A percentile compares a stretch with the other conserved stretches of the same genome.
Evolutionary conservation across 2,888 invertebrate species (phyloP).

Genomic region (Acronicta alni): DNA sequence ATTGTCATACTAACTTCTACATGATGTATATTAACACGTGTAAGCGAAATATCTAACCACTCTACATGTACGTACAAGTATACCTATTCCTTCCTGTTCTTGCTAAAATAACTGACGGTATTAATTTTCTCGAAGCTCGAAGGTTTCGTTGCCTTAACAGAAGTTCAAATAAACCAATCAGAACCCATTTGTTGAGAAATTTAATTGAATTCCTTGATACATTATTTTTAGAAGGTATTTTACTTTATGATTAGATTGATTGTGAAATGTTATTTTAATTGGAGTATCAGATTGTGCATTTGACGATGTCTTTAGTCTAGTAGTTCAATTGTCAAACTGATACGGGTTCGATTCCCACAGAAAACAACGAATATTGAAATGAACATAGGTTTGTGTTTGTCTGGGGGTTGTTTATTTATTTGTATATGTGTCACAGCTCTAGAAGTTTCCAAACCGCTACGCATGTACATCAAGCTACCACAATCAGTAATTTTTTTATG

Average conservation of each 20-base stretch:
- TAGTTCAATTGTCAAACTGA: no score
- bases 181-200: constrained; percentile 38
- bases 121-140: constrained; percentile 47
- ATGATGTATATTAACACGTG: background rate
- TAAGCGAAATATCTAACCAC: constrained; percentile 2
- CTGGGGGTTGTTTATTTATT: no score
- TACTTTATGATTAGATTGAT: constrained; percentile 19
- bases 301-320: background rate
- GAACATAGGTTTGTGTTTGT: no score
- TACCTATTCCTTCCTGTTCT: background rate
- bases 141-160: constrained; percentile 31
- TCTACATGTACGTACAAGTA: constrained; percentile 1
- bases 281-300: constrained; percentile 9
- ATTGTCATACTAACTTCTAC: background rate
- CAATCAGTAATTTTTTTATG: no score
- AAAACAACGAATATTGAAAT: no score
- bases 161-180: constrained; percentile 45
- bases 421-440: no score
- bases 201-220: constrained; percentile 29
- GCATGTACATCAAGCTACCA: no score
- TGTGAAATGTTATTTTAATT: constrained; percentile 24
- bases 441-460: no score
- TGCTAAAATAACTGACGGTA: constrained; percentile 38
- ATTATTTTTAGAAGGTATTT: constrained; percentile 26
- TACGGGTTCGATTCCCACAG: no score